These are phyloP conservation scores for Styela plicata DNA, from an alignment of 23 tunicate genomes.

Conservation along the genomic window DNA sequence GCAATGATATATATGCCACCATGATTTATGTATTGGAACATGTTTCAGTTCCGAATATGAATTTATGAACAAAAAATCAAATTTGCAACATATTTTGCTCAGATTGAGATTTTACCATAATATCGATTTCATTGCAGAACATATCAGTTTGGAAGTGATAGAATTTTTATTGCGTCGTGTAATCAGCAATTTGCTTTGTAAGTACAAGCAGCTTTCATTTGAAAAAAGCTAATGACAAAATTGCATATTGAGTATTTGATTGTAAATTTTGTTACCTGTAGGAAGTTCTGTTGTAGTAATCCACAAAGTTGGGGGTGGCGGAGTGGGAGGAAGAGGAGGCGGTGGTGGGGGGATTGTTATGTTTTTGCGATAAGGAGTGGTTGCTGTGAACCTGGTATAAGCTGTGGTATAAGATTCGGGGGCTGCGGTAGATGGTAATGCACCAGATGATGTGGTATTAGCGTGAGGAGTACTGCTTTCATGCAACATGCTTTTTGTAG, in stretches of 20 bases:
- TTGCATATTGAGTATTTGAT: too few species aligned
- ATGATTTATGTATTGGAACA: neutral
- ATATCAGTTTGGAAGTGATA: too few species aligned
- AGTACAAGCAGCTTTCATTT: too few species aligned
- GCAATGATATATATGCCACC: neutral
- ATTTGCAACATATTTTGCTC: too few species aligned
- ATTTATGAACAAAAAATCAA: too few species aligned
- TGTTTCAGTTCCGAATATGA: neutral
- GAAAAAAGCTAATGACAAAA: too few species aligned
- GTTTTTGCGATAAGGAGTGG: neutral
- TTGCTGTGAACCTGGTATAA: neutral
- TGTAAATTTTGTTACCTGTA: too few species aligned
- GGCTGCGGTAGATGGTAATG: too few species aligned
- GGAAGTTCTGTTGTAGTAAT: neutral
- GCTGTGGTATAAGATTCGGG: neutral
- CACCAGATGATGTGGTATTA: neutral
- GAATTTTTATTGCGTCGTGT: too few species aligned
- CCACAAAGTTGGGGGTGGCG: neutral
- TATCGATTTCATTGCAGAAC: too few species aligned
- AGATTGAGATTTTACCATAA: too few species aligned
- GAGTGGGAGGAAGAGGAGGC: slow-evolving; percentile 56
- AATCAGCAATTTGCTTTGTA: too few species aligned
- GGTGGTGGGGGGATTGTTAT: slow-evolving; percentile 48
- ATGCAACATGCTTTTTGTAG: neutral
- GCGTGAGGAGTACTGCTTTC: neutral